Conservation (phyloP, 1,140 invertebrate genomes). For the Nilaparvata lugens region DNA sequence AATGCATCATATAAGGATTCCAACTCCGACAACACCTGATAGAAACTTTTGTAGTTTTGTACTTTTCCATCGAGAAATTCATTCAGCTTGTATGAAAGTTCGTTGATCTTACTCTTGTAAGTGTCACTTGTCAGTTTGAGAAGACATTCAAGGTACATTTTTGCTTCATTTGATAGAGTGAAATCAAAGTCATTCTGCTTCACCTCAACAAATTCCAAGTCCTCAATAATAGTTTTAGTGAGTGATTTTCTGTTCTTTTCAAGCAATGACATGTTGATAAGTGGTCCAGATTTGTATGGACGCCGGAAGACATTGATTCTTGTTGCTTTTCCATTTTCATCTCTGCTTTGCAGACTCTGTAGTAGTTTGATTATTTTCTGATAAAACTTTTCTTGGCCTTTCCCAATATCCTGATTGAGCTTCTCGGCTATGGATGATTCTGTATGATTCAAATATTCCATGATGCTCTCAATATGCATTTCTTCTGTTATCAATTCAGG, state of each 20-base stretch:
- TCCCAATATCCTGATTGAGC: neutral
- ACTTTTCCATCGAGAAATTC: neutral
- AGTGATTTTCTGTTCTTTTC: neutral
- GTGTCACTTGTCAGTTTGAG: neutral
- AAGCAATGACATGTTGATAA: neutral
- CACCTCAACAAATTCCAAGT: neutral
- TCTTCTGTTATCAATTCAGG: no score
- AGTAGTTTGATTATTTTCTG: neutral
- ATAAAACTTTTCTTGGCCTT: neutral
- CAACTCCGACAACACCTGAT: neutral
- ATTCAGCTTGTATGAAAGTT: neutral
- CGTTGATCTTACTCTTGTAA: no score
- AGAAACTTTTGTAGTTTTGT: neutral
- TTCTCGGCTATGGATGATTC: neutral
- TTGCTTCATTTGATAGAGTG: no score
- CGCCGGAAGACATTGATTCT: neutral
- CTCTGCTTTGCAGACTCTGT: neutral
- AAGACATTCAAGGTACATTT: no score
- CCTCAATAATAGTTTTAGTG: neutral
- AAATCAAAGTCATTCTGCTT: neutral
- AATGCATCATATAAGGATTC: neutral
- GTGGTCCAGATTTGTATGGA: neutral
- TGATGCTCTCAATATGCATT: no score
- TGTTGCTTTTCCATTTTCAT: neutral
- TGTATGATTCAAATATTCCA: neutral